phyloP scores from a whole-genome alignment of 2,113 vertebrate species.

The rat (Rattus norvegicus) region GRCr8 NC_086028.1:62195501-62196000 shows the following conservation, averaged over 20 bases:
- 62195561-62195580: neutral
- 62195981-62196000: slow-evolving; percentile 2
- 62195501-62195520: neutral
- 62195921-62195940: neutral
- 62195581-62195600: neutral
- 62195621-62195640: neutral
- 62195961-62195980: neutral
- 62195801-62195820: neutral
- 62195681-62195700: neutral
- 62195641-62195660: neutral
- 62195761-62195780: neutral
- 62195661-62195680: too few relatives aligned
- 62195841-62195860: neutral
- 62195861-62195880: neutral
- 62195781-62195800: neutral
- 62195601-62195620: neutral
- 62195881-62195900: neutral
- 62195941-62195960: neutral
- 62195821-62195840: neutral
- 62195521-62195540: neutral
- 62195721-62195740: neutral
- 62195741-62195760: neutral
- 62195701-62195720: neutral
- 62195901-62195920: neutral
- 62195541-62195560: neutral